Base-by-base conservation (phyloP, 2,113 vertebrate genomes). In the Pitta sordida region DNA sequence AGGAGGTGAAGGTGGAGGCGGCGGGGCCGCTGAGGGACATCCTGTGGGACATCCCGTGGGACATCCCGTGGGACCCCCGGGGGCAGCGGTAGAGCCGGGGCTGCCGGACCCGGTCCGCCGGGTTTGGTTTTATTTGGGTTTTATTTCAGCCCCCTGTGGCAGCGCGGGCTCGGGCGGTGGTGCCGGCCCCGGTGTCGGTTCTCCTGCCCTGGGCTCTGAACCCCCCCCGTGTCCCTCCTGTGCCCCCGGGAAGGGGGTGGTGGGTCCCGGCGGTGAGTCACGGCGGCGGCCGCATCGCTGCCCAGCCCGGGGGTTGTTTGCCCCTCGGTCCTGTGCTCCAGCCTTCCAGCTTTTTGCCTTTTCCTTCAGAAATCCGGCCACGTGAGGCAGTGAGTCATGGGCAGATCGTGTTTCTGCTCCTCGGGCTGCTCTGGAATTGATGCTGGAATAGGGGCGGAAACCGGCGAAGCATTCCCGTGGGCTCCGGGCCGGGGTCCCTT, bases 301-400 rank as follows among this genome's bases (percentile, higher is more conserved):
- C 43, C 10, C 43, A 19, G 16, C 18, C 43, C 43, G 43, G 43
- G 17, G 18, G 8, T 14, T 46, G 19, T 20, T 21, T 46, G 12
- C 43, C 44, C 44, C 44, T 46, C 7, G 1, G 26, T n/a, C 41
- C 60, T 78, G 77, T 15, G 3, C 74, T 80, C 51, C 82, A 78
- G 62, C 49, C 6, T n/a, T n/a, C 4, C 10, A 46, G 39, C 13
- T n/a, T 6, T 83, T 93, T 58, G 63, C 53, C 34, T 37, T 75
- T 83, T 68, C 67, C 64, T 73, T 79, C 37, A 34, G 37, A 77
- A 90, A 91, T 69, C 43, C 23, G 94, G 22, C 92, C 77, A 21
- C 79, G 73, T 90, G 96, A 97, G 95, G 49, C 90, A 75, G 71
- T 46, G 81, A 95, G 82, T 93, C 93, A 73, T 19, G 58, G 19